These are phyloP conservation scores for Pristiophorus japonicus DNA, from an alignment of 2,113 vertebrate species.

Conservation along the genomic window DNA sequence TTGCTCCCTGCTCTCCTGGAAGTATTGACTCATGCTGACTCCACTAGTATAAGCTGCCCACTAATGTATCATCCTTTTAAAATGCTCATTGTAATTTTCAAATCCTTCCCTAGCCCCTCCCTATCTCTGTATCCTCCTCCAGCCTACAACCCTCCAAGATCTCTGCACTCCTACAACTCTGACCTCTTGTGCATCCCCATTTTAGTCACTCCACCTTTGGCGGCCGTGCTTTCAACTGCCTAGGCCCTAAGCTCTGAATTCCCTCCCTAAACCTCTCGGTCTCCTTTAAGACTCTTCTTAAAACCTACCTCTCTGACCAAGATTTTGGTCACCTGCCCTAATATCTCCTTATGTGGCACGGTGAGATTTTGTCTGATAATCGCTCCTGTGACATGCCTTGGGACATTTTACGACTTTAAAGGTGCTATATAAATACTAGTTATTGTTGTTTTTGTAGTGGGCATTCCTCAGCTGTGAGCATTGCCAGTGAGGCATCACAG, in stretches of 20 bases:
- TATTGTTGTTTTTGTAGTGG: not conserved
- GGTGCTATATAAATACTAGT: no score
- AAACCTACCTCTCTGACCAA: not conserved
- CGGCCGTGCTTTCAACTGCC: not conserved
- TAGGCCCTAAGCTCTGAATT: not conserved
- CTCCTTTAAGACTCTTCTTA: not conserved
- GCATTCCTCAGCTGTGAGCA: not conserved
- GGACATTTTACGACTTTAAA: not conserved
- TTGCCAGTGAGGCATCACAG: not conserved
- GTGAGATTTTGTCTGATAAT: not conserved
- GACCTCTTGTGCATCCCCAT: not conserved
- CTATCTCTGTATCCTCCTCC: not conserved
- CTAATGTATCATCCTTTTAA: not conserved
- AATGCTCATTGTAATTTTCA: not conserved
- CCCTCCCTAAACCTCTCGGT: not conserved
- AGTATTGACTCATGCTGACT: not conserved
- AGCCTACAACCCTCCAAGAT: not conserved
- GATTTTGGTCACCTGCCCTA: not conserved
- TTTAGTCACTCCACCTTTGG: not conserved
- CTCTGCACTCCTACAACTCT: not conserved
- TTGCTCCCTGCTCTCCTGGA: not conserved
- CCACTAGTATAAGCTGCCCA: no score
- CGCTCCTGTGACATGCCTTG: not conserved
- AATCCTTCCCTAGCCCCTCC: not conserved
- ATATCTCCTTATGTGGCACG: not conserved